Evolutionary conservation across 2,113 vertebrate genomes (phyloP), one percentile per base, ranked within the genome.

Genomic region (Prietella phreatophila): DNA sequence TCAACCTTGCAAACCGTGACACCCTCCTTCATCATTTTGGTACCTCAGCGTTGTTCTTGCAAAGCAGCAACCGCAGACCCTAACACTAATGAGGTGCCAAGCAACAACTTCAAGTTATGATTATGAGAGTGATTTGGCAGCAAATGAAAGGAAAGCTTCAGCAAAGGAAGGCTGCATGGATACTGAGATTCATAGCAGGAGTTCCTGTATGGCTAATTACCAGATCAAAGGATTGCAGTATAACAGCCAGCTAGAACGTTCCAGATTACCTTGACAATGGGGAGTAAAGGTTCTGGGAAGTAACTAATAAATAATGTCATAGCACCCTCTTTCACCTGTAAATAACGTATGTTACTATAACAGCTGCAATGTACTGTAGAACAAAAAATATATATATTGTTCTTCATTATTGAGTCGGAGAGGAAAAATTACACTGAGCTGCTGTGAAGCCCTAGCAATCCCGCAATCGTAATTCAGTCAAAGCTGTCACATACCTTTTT

Each of bases 61-160:
- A 76, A 60, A 84, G 87, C 20, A 25, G 11, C n/a, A 87, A 60
- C 85, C 86, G 75, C 86, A 90, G 89, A 92, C 85, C 89, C 92
- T 90, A 91, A 91, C 90, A 89, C 90, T 86, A 89, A 88, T 7
- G 82, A 88, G 75, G 90, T 91, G 93, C 91, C 84, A 91, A 92
- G 78, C 67, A 91, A 93, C 86, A 90, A 91, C 91, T 90, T 92
- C 91, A 91, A 81, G 83, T 91, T 89, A 90, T 82, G 85, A 90
- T 84, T 85, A 63, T 22, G 39, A 86, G 86, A 73, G 65, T 55
- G 83, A 67, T 88, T 87, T 88, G 78, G 87, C 90, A 90, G 56
- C 22, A 73, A 89, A 92, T 92, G 88, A 92, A 91, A 91, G 91
- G 61, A 9, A 30, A 79, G 79, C 61, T 85, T 75, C 88, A 86